phyloP scores from a whole-genome alignment of 2,888 invertebrate species.

The Nebria salina region DNA sequence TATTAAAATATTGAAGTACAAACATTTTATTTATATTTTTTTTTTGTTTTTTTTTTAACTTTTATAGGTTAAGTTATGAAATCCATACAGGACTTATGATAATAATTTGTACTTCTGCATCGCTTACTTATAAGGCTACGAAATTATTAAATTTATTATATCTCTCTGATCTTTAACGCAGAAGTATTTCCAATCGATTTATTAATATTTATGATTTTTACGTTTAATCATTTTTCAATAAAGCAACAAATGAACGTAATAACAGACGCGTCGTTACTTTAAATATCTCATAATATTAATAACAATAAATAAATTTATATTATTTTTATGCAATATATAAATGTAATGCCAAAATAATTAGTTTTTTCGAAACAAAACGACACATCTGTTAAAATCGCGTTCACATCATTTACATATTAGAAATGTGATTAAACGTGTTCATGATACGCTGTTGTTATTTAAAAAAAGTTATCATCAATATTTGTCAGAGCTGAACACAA shows the following conservation, averaged over 20 bases:
- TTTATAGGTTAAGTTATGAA: slow-evolving; percentile 51
- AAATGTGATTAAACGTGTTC: neutral
- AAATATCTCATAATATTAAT: too few species aligned
- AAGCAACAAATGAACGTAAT: too few species aligned
- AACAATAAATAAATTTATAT: too few species aligned
- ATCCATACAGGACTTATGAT: slow-evolving; percentile 53
- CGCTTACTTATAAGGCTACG: slow-evolving; percentile 42
- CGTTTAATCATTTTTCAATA: neutral
- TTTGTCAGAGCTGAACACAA: neutral
- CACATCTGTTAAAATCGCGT: neutral
- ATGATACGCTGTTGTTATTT: slow-evolving; percentile 25
- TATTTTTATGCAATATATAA: too few species aligned
- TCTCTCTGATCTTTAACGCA: slow-evolving; percentile 30
- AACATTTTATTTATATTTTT: slow-evolving; percentile 31
- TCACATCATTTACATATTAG: slow-evolving; percentile 15
- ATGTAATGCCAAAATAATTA: neutral
- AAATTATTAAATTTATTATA: slow-evolving; percentile 36
- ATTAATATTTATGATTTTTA: slow-evolving; percentile 1
- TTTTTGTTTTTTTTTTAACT: slow-evolving; percentile 10
- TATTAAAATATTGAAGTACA: slow-evolving; percentile 43
- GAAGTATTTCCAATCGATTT: slow-evolving; percentile 21
- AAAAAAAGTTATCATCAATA: slow-evolving; percentile 19
- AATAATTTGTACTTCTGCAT: slow-evolving; percentile 55
- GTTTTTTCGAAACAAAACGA: neutral
- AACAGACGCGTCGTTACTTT: too few species aligned